A percentile compares a stretch with the other conserved stretches of the same genome.
Conservation (phyloP, 2,888 invertebrate genomes). For the Artemia sinica region DNA sequence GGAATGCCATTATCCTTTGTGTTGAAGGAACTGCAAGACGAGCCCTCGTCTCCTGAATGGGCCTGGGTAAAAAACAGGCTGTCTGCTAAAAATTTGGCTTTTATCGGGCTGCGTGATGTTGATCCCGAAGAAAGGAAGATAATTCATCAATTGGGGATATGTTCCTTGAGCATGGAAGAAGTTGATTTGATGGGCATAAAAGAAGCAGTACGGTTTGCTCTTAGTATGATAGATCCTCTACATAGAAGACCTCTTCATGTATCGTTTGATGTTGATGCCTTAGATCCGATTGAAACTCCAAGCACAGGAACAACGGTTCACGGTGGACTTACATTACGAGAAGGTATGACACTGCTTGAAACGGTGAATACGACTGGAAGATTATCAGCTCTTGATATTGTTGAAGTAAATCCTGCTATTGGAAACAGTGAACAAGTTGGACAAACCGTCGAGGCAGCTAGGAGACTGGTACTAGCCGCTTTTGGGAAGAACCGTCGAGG, state of each 20-base stretch:
- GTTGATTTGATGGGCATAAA: constrained; percentile 59
- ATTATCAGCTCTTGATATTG: constrained; percentile 63
- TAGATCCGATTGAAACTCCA: constrained; percentile 67
- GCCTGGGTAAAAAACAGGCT: constrained; percentile 64
- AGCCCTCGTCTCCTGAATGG: constrained; percentile 59
- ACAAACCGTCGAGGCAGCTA: constrained; percentile 54
- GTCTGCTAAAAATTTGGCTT: constrained; percentile 48
- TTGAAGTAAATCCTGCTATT: constrained; percentile 74
- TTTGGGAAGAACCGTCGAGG: constrained; percentile 47
- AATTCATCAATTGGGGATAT: constrained; percentile 61
- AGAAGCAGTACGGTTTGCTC: constrained; percentile 50
- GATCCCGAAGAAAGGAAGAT: constrained; percentile 42
- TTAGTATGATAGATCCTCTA: constrained; percentile 52
- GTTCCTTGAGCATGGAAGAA: constrained; percentile 67
- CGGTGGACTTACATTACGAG: constrained; percentile 64
- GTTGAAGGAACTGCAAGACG: constrained; percentile 50
- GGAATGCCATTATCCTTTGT: constrained; percentile 62
- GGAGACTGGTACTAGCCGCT: constrained; percentile 54
- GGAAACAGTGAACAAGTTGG: constrained; percentile 50
- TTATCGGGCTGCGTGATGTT: constrained; percentile 64
- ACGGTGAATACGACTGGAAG: constrained; percentile 51
- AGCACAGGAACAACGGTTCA: constrained; percentile 71
- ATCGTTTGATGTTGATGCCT: constrained; percentile 76
- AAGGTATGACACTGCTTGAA: constrained; percentile 64
- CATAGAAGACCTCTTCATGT: constrained; percentile 57